Percentiles rank a stretch among this genome's conserved stretches.
Evolutionary conservation across 2,113 vertebrate genomes (phyloP).

Genomic region (Daubentonia madagascariensis): DNA sequence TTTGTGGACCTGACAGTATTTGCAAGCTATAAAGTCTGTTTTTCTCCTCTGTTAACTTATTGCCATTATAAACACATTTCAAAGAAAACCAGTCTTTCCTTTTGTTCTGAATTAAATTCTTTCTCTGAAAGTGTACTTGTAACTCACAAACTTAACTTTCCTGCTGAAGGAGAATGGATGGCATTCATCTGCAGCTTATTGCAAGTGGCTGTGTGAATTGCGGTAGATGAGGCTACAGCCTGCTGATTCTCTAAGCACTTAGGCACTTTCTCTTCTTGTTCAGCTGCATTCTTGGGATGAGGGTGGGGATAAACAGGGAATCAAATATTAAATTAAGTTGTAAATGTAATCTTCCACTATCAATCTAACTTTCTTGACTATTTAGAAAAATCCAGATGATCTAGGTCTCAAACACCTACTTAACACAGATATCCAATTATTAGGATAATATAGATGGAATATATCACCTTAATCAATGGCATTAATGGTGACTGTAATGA

Average conservation of each 20-base stretch:
- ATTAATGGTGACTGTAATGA: not conserved
- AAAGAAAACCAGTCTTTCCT: slow-evolving; percentile 3
- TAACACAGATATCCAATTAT: not conserved
- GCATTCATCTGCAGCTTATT: not conserved
- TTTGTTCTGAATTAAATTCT: slow-evolving; percentile 54
- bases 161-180: not conserved
- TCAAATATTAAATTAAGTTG: not conserved
- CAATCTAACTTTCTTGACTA: not conserved
- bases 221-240: not conserved
- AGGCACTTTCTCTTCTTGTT: not conserved
- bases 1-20: slow-evolving; percentile 42
- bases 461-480: not conserved
- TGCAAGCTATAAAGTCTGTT: slow-evolving; percentile 48
- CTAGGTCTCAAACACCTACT: not conserved
- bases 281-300: not conserved
- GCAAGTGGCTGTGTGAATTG: not conserved
- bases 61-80: slow-evolving; percentile 39
- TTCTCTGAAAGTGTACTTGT: slow-evolving; percentile 26
- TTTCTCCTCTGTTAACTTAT: not conserved
- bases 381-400: not conserved
- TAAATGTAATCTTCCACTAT: not conserved
- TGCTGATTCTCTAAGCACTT: not conserved
- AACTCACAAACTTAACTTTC: slow-evolving; percentile 34
- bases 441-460: not conserved
- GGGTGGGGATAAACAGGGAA: not conserved